Evolutionary conservation across 2,113 vertebrate genomes (phyloP).

Genomic region (Panthera tigris): DNA sequence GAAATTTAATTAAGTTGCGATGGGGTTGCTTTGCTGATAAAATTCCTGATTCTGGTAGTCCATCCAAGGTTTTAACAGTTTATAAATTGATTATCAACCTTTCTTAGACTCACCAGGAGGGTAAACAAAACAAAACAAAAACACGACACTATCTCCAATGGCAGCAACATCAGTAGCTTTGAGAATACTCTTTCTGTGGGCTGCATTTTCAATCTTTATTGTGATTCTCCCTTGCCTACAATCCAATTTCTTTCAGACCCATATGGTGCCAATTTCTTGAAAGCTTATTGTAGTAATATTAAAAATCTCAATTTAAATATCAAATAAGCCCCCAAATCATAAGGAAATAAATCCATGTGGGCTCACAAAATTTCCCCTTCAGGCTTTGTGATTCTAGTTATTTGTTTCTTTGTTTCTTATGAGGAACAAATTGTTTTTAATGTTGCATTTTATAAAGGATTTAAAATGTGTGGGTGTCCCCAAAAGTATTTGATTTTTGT

Average conservation of each 20-base stretch:
- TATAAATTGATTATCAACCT: conserved; percentile 25
- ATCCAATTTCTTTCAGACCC: conserved; percentile 62
- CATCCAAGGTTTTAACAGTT: not conserved
- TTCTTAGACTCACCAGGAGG: not conserved
- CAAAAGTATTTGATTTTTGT: conserved; percentile 60
- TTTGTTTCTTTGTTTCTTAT: conserved; percentile 47
- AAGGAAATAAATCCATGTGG: conserved; percentile 43
- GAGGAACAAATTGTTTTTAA: conserved; percentile 66
- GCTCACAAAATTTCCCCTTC: conserved; percentile 36
- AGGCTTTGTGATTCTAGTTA: conserved; percentile 30
- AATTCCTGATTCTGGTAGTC: conserved; percentile 1
- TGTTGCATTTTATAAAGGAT: conserved; percentile 65
- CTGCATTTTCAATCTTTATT: conserved; percentile 39
- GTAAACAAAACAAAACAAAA: not conserved
- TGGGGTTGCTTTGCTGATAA: conserved; percentile 9
- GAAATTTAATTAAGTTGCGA: conserved; percentile 57
- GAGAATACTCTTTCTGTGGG: not conserved
- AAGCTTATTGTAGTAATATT: conserved; percentile 69
- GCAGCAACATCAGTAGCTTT: not conserved
- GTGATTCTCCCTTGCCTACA: conserved; percentile 44
- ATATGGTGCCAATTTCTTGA: conserved; percentile 64
- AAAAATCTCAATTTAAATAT: conserved; percentile 71
- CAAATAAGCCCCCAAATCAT: conserved; percentile 57
- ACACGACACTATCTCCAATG: not conserved
- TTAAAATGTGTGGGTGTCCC: conserved; percentile 63